phyloP scores from a whole-genome alignment of 1,140 invertebrate genomes.

The Pogonus chalceus region DNA sequence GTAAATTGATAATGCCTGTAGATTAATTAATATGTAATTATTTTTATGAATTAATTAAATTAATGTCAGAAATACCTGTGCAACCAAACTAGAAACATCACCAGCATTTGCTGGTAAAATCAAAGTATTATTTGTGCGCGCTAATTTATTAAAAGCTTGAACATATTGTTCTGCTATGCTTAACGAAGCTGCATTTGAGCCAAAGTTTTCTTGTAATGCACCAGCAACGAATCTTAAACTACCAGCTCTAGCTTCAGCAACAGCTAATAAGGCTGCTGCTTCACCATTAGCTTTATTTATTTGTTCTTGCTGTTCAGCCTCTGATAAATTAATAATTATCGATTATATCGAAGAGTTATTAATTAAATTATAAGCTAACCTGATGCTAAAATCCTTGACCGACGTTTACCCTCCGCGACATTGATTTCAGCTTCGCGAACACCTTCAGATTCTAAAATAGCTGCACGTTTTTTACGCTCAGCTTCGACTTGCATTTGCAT shows the following conservation, averaged over 20 bases:
- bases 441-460: slow-evolving; percentile 95
- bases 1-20: slow-evolving; percentile 60
- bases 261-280: slow-evolving; percentile 73
- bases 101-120: slow-evolving; percentile 85
- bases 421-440: slow-evolving; percentile 92
- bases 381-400: slow-evolving; percentile 84
- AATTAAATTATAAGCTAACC: slow-evolving; percentile 45
- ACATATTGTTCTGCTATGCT: slow-evolving; percentile 93
- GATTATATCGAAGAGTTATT: too few species aligned
- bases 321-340: slow-evolving; percentile 35
- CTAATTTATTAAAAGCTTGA: slow-evolving; percentile 82
- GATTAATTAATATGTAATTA: slow-evolving; percentile 20
- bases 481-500: slow-evolving; percentile 99
- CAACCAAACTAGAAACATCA: slow-evolving; percentile 74
- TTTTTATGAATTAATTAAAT: slow-evolving; percentile 8
- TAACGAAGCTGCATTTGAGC: slow-evolving; percentile 82
- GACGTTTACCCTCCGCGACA: slow-evolving; percentile 91
- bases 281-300: slow-evolving; percentile 82
- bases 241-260: slow-evolving; percentile 73
- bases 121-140: slow-evolving; percentile 88
- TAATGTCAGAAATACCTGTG: slow-evolving; percentile 53
- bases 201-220: slow-evolving; percentile 49
- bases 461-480: slow-evolving; percentile 90
- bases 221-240: slow-evolving; percentile 65
- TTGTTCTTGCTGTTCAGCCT: slow-evolving; percentile 77